Conservation (phyloP, 2,888 invertebrate genomes). For the Cetonia aurata region DNA sequence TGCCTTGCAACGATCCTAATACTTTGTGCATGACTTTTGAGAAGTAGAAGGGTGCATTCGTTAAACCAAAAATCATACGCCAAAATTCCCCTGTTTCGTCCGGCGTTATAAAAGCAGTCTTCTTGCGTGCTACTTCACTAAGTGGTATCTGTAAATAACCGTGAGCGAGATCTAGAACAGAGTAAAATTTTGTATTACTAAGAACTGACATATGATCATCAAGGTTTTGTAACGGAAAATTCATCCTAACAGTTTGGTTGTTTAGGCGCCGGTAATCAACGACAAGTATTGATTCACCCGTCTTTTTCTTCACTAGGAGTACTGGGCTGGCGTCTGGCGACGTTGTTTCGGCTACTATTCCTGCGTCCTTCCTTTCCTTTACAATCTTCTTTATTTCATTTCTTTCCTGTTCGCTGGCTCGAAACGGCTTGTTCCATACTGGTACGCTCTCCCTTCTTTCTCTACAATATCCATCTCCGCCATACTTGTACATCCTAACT, state of each 20-base stretch:
- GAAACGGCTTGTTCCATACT: conserved; percentile 42
- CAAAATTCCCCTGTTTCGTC: conserved; percentile 54
- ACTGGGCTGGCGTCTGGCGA: conserved; percentile 49
- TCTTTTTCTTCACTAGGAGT: conserved; percentile 50
- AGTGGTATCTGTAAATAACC: conserved; percentile 43
- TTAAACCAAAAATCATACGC: conserved; percentile 8
- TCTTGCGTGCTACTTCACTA: conserved; percentile 8
- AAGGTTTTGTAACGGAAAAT: conserved; percentile 43
- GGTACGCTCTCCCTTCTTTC: conserved; percentile 31
- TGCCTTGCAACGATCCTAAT: conserved; percentile 27
- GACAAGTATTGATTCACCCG: conserved; percentile 49
- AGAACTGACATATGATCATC: conserved; percentile 41
- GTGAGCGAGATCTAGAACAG: conserved; percentile 35
- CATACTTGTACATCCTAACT: conserved; percentile 44
- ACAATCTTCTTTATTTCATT: conserved; percentile 44
- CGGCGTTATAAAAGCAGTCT: conserved; percentile 50
- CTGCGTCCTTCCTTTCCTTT: conserved; percentile 41
- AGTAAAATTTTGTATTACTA: conserved; percentile 38
- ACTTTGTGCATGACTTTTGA: not conserved
- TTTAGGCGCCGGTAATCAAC: conserved; percentile 50
- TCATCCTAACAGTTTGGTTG: conserved; percentile 45
- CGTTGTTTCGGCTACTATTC: conserved; percentile 46
- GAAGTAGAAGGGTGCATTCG: conserved; percentile 11
- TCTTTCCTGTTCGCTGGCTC: conserved; percentile 40
- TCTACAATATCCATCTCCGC: conserved; percentile 45